Evolutionary conservation across 2,113 vertebrate genomes (phyloP).

Genomic region (Solenodon paradoxus): DNA sequence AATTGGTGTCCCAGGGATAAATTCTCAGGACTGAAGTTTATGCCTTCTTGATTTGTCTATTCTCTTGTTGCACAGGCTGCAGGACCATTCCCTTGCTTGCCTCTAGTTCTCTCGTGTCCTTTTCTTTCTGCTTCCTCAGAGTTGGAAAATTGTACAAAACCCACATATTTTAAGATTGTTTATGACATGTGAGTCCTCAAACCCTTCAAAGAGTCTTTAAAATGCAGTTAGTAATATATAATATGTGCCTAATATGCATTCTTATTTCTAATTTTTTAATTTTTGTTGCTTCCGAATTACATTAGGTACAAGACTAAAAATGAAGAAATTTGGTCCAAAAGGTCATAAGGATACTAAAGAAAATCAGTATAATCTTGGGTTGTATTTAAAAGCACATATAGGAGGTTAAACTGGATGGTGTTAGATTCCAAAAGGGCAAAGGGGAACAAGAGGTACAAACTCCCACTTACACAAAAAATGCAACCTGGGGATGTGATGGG

Average conservation of each 20-base stretch:
- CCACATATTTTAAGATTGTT: not conserved
- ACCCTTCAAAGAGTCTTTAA: not conserved
- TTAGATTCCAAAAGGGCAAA: not conserved
- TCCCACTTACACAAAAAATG: not conserved
- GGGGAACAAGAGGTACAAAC: not conserved
- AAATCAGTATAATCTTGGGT: conserved; percentile 20
- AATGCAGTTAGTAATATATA: not conserved
- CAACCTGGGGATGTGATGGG: not conserved
- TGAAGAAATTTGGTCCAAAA: not conserved
- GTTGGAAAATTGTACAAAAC: not conserved
- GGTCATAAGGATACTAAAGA: not conserved
- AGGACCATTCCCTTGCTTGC: not conserved
- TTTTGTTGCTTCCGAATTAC: not conserved
- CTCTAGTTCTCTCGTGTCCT: not conserved
- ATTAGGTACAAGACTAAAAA: not conserved
- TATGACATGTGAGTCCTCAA: not conserved
- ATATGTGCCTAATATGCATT: not conserved
- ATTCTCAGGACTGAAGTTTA: not conserved
- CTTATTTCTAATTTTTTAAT: conserved; percentile 13
- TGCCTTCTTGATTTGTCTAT: not conserved
- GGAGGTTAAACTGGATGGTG: not conserved
- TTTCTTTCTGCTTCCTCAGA: not conserved
- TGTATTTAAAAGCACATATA: not conserved
- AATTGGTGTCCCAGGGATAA: not conserved
- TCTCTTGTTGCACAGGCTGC: not conserved